Conservation (phyloP, 2,113 vertebrate genomes). For the Macrotus californicus region DNA sequence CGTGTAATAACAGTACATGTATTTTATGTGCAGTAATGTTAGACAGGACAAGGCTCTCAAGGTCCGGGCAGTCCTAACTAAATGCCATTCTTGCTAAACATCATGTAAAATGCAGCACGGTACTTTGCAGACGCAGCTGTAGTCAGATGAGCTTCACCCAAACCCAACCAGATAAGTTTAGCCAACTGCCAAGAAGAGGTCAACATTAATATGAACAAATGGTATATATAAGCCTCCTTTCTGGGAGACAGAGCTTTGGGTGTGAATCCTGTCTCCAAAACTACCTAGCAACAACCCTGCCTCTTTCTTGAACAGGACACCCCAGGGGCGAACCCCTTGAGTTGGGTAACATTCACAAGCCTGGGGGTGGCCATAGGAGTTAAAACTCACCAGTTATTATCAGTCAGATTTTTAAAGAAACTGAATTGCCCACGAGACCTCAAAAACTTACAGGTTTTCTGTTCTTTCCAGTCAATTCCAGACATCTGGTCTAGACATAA, state of each 20-base stretch:
- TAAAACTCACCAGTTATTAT: neutral
- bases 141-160: neutral
- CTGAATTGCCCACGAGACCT: neutral
- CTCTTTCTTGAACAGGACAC: neutral
- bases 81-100: neutral
- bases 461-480: neutral
- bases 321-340: neutral
- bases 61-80: neutral
- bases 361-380: neutral
- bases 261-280: neutral
- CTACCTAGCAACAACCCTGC: neutral
- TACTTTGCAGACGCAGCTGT: neutral
- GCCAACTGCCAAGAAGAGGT: neutral
- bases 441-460: neutral
- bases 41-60: neutral
- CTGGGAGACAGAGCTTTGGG: neutral
- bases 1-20: neutral
- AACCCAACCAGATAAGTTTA: neutral
- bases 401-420: neutral
- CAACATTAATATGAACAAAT: neutral
- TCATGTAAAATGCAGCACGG: neutral
- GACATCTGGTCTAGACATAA: neutral
- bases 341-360: neutral
- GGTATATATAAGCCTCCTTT: neutral
- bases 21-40: neutral